Evolutionary conservation across 2,113 vertebrate species (phyloP).

Genomic region (Semnornis frantzii): DNA sequence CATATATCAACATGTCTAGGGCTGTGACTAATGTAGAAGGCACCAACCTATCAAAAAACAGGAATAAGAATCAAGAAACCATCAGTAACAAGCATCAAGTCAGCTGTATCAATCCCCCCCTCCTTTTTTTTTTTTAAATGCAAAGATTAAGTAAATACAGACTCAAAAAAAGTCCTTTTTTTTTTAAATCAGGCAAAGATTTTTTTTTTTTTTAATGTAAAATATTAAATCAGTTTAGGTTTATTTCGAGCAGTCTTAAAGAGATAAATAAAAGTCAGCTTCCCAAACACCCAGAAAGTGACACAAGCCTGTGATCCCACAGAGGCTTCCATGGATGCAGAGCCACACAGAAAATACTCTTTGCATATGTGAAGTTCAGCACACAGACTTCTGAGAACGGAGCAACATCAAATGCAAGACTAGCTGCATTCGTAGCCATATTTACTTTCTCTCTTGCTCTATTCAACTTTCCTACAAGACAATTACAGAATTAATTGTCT

Average conservation of each 20-base stretch:
- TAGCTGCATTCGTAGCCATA: not conserved
- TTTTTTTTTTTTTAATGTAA: not conserved
- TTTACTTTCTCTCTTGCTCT: not conserved
- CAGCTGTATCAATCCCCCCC: not conserved
- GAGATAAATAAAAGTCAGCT: conserved; percentile 29
- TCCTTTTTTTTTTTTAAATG: not conserved
- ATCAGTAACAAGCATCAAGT: not conserved
- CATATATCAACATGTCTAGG: not conserved
- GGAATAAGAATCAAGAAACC: not conserved
- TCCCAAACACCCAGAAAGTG: not conserved
- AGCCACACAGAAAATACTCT: not conserved
- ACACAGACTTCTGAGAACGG: not conserved
- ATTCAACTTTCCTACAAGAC: not conserved
- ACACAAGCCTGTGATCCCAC: not conserved
- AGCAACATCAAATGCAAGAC: not conserved
- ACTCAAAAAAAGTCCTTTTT: not conserved
- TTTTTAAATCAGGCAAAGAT: not conserved
- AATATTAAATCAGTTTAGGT: not conserved
- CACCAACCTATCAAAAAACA: not conserved
- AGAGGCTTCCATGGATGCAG: not conserved
- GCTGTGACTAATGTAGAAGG: conserved; percentile 35
- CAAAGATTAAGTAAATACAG: not conserved
- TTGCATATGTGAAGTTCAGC: not conserved
- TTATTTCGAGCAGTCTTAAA: not conserved
- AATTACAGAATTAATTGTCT: not conserved